These are phyloP conservation scores for Brachyptera putata DNA, from an alignment of 2,888 invertebrate genomes.

Conservation along the genomic window DNA sequence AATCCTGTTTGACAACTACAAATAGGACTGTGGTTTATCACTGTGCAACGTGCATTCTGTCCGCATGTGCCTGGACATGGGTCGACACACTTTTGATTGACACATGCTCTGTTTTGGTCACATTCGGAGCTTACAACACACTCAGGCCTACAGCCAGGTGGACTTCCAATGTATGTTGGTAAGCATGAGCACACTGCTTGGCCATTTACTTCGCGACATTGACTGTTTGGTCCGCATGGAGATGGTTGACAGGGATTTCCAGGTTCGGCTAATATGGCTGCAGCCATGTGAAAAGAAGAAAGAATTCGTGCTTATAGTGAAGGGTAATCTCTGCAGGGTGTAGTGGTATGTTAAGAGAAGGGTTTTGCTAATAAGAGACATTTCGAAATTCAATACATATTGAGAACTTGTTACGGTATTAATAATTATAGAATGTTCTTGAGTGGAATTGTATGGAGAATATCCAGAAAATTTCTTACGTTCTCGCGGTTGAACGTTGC, in stretches of 20 bases:
- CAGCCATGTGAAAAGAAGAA: not conserved
- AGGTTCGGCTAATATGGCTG: conserved; percentile 30
- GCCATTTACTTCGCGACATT: conserved; percentile 66
- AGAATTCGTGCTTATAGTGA: not conserved
- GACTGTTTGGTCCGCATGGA: conserved; percentile 75
- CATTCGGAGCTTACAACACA: conserved; percentile 70
- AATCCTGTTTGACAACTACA: conserved; percentile 65
- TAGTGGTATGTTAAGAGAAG: too few species aligned
- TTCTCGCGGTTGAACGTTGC: conserved; percentile 43
- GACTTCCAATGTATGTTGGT: conserved; percentile 58
- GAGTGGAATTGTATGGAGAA: too few species aligned
- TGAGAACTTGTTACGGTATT: too few species aligned
- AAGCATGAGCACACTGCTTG: conserved; percentile 69
- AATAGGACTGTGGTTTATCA: conserved; percentile 66
- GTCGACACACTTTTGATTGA: conserved; percentile 63
- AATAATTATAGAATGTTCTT: too few species aligned
- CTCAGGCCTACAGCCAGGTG: conserved; percentile 68
- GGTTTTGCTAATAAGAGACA: too few species aligned
- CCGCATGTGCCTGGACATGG: conserved; percentile 72
- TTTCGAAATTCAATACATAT: too few species aligned
- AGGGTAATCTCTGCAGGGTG: not conserved
- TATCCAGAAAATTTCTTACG: conserved; percentile 26
- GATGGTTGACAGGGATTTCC: conserved; percentile 59
- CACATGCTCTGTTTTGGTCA: conserved; percentile 59
- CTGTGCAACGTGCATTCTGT: conserved; percentile 64